Evolutionary conservation across 2,797 vertebrate species (phyloP).

Genomic region (Aeoliscus strigatus): DNA sequence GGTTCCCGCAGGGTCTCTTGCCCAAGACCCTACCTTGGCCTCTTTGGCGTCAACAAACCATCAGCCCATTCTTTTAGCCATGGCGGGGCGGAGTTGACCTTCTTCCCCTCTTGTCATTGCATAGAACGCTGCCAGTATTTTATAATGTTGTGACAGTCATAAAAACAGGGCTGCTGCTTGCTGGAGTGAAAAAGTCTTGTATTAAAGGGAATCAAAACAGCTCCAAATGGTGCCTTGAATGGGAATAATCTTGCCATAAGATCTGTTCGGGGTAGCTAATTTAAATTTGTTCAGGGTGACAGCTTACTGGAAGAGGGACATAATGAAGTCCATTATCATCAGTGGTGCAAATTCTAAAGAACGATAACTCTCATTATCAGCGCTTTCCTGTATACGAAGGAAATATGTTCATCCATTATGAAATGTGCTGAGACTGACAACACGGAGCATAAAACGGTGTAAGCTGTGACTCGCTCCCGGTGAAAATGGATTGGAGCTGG

Average conservation of each 20-base stretch:
- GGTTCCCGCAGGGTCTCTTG: conserved; percentile 52
- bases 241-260: conserved; percentile 66
- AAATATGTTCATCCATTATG: conserved; percentile 70
- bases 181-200: conserved; percentile 63
- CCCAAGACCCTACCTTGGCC: conserved; percentile 68
- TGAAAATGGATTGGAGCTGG: conserved; percentile 25
- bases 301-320: conserved; percentile 71
- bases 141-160: conserved; percentile 71
- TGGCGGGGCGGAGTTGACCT: conserved; percentile 56
- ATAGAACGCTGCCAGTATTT: conserved; percentile 61
- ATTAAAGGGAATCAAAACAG: conserved; percentile 69
- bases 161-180: conserved; percentile 65
- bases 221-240: conserved; percentile 63
- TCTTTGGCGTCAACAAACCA: conserved; percentile 46
- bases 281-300: conserved; percentile 77
- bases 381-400: conserved; percentile 66
- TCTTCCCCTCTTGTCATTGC: conserved; percentile 50
- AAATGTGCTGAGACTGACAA: conserved; percentile 74
- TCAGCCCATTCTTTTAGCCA: conserved; percentile 46
- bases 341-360: conserved; percentile 73
- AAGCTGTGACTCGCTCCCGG: conserved; percentile 34
- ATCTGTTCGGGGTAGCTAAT: conserved; percentile 73
- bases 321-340: conserved; percentile 79
- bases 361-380: conserved; percentile 75
- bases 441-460: conserved; percentile 58